Conservation (phyloP, 2,797 vertebrate genomes). For the Scyliorhinus canicula region DNA sequence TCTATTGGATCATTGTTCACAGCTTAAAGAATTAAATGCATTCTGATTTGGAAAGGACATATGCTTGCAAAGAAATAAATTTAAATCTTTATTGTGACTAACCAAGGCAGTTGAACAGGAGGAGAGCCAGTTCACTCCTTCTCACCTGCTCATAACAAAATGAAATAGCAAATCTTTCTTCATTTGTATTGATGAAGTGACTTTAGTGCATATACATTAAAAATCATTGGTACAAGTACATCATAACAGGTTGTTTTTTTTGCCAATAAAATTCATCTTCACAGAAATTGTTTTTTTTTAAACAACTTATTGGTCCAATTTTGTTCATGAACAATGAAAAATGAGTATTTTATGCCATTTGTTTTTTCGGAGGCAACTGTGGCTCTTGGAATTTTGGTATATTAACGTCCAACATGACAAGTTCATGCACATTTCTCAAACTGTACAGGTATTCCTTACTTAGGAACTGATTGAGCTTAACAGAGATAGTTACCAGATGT, state of each 20-base stretch:
- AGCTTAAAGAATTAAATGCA: no score
- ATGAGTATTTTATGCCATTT: not conserved
- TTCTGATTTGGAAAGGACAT: no score
- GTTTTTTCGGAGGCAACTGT: not conserved
- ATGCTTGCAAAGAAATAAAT: no score
- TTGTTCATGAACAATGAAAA: not conserved
- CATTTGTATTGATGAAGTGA: not conserved
- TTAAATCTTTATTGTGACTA: no score
- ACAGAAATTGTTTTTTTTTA: not conserved
- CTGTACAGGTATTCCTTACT: not conserved
- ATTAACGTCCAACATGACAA: not conserved
- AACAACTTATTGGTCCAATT: not conserved
- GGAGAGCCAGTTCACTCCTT: no score
- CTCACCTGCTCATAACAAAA: not conserved
- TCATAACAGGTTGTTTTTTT: not conserved
- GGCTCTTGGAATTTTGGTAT: not conserved
- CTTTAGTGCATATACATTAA: not conserved
- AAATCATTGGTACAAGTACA: not conserved
- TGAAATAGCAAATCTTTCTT: not conserved
- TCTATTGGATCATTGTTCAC: no score
- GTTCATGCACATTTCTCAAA: conserved; percentile 19
- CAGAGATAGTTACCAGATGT: conserved; percentile 10
- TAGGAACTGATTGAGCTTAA: not conserved
- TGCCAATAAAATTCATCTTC: not conserved
- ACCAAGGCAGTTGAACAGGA: no score